A percentile compares a stretch with the other conserved stretches of the same genome.
These are phyloP conservation scores for Spondyliosoma cantharus DNA, from an alignment of 2,797 vertebrate species.

Conservation along the genomic window DNA sequence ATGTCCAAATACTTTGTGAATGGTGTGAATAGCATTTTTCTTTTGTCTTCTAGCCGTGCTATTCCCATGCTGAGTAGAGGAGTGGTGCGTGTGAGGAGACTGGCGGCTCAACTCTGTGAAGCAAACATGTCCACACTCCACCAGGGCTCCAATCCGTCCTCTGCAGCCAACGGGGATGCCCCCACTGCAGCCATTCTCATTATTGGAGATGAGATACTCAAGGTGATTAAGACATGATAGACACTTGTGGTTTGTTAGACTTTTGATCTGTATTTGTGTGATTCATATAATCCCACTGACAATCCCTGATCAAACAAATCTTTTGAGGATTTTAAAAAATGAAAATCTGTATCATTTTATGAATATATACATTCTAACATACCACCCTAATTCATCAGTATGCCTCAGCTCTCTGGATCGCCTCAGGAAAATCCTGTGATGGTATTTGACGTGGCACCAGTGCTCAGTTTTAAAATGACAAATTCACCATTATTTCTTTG, in stretches of 20 bases:
- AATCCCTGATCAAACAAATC: conserved; percentile 10
- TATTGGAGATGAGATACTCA: conserved; percentile 96
- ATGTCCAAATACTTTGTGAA: background rate
- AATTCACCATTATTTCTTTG: conserved; percentile 31
- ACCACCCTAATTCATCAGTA: conserved; percentile 21
- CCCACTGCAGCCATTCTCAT: conserved; percentile 93
- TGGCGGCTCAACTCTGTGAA: conserved; percentile 78
- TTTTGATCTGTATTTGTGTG: conserved; percentile 5
- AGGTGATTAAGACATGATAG: conserved; percentile 81
- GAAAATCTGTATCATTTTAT: conserved; percentile 20
- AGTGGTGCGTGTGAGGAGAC: conserved; percentile 76
- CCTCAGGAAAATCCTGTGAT: conserved; percentile 33
- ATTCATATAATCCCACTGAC: conserved; percentile 14
- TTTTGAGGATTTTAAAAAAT: conserved; percentile 7
- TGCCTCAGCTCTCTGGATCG: background rate
- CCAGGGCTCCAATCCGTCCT: conserved; percentile 51
- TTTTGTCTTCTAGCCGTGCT: conserved; percentile 56
- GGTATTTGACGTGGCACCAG: conserved; percentile 45
- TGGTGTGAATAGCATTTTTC: background rate
- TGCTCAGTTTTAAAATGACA: conserved; percentile 41
- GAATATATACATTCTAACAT: background rate
- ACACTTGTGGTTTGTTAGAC: background rate
- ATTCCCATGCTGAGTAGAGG: conserved; percentile 76
- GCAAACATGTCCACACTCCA: conserved; percentile 77
- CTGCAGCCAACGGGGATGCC: conserved; percentile 48